Base-by-base conservation (phyloP, 2,113 vertebrate genomes). In the Odontophorus gujanensis region DNA sequence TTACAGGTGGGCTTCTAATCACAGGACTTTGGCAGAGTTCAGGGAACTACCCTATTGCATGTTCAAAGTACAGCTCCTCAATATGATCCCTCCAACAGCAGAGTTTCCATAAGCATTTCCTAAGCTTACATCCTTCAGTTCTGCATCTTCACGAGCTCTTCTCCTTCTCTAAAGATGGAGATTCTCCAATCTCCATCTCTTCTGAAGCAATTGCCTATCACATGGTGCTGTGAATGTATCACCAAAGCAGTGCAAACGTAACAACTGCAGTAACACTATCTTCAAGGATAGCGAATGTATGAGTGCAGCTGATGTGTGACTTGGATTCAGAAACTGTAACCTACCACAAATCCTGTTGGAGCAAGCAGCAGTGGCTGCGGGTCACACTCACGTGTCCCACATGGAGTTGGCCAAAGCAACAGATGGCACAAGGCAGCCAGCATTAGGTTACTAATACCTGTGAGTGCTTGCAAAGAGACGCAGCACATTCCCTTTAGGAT, bases 381-480 rank as follows among this genome's bases (percentile, higher is more conserved):
- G 26, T 47, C 25, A 22, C 6, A 0, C 6, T 32, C 7, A 9
- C 17, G 3, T 2, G 8, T 25, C 66, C 36, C 58, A 47, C 38
- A 10, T 0, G 0, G 45, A 62, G 36, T 8, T 2, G 4, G 5
- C 3, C 53, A 42, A 68, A 82, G 43, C 47, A 65, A 17, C 1
- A 1, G 30, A 22, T 4, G 6, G 24, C 63, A 32, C 34, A 34
- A 16, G 55, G 34, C 19, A 61, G 61, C 32, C 67, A n/a, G 28
- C 38, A 15, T 40, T 19, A 11, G 0, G 0, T 25, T 43, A 10
- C 45, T 50, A 4, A 28, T 6, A 21, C 28, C 2, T 0, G 6
- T 1, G 11, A 68, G 34, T 2, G 0, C n/a, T 34, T 62, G 32
- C 34, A 80, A 47, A 51, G 7, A 0, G 1, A 74, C 30, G n/a